phyloP scores from a whole-genome alignment of 2,797 vertebrate genomes.

The Rhabdomys pumilio region DNA sequence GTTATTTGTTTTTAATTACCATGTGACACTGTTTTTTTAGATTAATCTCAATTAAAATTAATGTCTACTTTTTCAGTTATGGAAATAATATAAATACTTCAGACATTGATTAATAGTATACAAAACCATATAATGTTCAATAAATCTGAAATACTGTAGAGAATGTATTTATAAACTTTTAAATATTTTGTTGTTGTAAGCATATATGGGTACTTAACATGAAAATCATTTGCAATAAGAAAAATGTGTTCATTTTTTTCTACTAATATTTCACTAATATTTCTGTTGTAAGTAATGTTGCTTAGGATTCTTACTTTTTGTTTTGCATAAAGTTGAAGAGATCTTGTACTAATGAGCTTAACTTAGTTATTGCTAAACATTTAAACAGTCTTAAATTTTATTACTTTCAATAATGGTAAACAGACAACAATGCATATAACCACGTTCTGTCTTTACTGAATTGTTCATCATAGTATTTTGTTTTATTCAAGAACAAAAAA shows the following conservation, averaged over 20 bases:
- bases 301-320: conserved; percentile 24
- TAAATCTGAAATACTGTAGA: background rate
- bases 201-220: background rate
- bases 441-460: background rate
- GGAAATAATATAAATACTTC: background rate
- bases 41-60: conserved; percentile 56
- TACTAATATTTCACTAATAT: background rate
- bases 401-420: conserved; percentile 9
- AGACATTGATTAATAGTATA: background rate
- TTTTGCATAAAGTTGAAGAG: background rate
- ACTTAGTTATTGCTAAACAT: background rate
- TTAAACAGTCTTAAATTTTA: background rate
- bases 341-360: background rate
- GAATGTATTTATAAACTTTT: background rate
- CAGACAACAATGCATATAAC: background rate
- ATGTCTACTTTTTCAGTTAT: background rate
- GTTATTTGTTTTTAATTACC: conserved; percentile 11
- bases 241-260: conserved; percentile 12
- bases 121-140: background rate
- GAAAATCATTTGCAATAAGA: background rate
- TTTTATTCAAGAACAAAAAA: conserved; percentile 15
- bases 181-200: background rate
- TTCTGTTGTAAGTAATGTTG: background rate
- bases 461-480: background rate
- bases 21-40: background rate